Conservation (phyloP, 2,888 invertebrate species). For the Tinea pellionella region DNA sequence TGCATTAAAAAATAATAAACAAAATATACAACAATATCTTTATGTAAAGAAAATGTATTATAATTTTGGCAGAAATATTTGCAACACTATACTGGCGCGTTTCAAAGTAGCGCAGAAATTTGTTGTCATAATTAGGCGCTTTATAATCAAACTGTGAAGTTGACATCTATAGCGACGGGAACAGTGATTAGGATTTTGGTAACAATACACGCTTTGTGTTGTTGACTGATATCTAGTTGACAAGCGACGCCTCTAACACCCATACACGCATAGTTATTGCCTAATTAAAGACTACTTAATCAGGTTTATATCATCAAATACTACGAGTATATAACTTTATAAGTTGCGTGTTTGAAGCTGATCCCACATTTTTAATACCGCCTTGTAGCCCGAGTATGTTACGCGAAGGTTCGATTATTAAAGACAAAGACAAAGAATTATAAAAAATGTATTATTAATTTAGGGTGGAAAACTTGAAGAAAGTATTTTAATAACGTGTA, state of each 20-base stretch:
- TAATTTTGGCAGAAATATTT: background rate
- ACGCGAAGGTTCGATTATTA: too few species aligned
- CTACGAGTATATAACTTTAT: background rate
- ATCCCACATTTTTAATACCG: too few species aligned
- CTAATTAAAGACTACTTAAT: background rate
- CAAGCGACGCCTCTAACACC: background rate
- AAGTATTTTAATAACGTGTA: constrained; percentile 1
- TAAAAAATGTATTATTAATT: too few species aligned
- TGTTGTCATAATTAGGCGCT: background rate
- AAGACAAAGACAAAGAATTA: too few species aligned
- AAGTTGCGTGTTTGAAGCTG: too few species aligned
- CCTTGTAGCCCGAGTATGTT: too few species aligned
- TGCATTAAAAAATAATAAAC: background rate
- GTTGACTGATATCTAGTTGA: background rate
- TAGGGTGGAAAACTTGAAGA: too few species aligned
- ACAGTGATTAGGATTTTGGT: background rate
- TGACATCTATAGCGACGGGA: background rate
- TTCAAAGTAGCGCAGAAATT: background rate
- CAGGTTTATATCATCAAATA: background rate
- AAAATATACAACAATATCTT: background rate
- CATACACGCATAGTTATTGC: background rate
- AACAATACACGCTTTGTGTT: constrained; percentile 8
- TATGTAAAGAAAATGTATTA: background rate
- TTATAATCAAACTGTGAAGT: constrained; percentile 1
- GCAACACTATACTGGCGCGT: background rate